These are phyloP conservation scores for Nebria brevicollis DNA, from an alignment of 2,888 invertebrate species.

Conservation along the genomic window DNA sequence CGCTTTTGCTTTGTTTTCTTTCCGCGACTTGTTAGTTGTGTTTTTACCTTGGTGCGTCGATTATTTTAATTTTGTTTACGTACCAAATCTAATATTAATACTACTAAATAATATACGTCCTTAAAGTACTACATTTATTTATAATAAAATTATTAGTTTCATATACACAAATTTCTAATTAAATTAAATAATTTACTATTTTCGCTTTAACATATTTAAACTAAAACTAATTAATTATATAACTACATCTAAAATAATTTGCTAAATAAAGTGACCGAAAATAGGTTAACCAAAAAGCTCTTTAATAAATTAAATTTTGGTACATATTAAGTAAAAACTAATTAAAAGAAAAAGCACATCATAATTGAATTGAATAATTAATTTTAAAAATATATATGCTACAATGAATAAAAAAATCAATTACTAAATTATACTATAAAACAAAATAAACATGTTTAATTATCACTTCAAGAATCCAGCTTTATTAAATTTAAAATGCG, in stretches of 20 bases:
- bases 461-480: slow-evolving; percentile 44
- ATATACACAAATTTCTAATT: neutral
- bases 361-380: no score
- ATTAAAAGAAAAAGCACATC: neutral
- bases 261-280: no score
- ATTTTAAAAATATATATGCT: no score
- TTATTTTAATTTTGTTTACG: neutral
- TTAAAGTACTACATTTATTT: no score
- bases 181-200: neutral
- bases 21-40: neutral
- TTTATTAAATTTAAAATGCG: slow-evolving; percentile 39
- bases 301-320: slow-evolving; percentile 7
- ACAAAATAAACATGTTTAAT: slow-evolving; percentile 27
- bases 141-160: neutral
- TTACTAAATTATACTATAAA: neutral
- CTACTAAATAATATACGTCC: no score
- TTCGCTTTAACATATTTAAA: neutral
- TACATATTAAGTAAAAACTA: neutral
- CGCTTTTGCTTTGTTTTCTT: slow-evolving; percentile 11
- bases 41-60: neutral
- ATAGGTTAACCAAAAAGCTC: neutral
- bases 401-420: neutral
- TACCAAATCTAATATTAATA: neutral
- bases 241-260: no score
- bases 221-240: no score